A percentile compares a stretch with the other conserved stretches of the same genome.
phyloP scores from a whole-genome alignment of 2,888 invertebrate species.

The Aelia acuminata region DNA sequence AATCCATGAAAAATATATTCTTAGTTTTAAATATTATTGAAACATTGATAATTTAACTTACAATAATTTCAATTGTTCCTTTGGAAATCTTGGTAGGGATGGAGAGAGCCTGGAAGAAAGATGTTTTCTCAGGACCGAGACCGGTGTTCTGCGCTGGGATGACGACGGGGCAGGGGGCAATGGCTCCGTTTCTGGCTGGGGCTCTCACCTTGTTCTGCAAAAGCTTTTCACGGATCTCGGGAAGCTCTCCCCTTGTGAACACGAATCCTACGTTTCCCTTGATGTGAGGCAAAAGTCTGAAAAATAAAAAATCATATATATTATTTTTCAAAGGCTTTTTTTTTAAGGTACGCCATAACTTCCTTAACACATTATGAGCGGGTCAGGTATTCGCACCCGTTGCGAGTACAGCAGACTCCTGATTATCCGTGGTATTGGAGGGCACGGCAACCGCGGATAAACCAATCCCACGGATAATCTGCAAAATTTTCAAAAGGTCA shows the following conservation, averaged over 20 bases:
- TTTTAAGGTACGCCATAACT: no score
- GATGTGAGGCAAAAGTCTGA: slow-evolving; percentile 89
- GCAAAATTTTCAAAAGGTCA: no score
- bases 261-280: slow-evolving; percentile 98
- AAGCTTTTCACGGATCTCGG: slow-evolving; percentile 91
- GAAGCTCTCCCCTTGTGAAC: slow-evolving; percentile 95
- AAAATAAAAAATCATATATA: slow-evolving; percentile 43
- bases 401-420: no score
- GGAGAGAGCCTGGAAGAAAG: slow-evolving; percentile 99
- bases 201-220: slow-evolving; percentile 97
- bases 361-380: no score
- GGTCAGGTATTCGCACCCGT: no score
- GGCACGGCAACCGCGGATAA: no score
- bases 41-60: slow-evolving; percentile 68
- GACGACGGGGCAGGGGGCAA: slow-evolving; percentile 95
- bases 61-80: slow-evolving; percentile 99
- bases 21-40: background rate
- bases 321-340: no score
- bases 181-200: slow-evolving; percentile 96
- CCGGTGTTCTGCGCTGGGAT: slow-evolving; percentile 99
- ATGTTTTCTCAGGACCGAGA: slow-evolving; percentile 98
- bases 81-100: slow-evolving; percentile 99
- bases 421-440: no score
- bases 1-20: no score
- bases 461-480: no score